Conservation (phyloP, 2,113 vertebrate species). For the Myodes glareolus region DNA sequence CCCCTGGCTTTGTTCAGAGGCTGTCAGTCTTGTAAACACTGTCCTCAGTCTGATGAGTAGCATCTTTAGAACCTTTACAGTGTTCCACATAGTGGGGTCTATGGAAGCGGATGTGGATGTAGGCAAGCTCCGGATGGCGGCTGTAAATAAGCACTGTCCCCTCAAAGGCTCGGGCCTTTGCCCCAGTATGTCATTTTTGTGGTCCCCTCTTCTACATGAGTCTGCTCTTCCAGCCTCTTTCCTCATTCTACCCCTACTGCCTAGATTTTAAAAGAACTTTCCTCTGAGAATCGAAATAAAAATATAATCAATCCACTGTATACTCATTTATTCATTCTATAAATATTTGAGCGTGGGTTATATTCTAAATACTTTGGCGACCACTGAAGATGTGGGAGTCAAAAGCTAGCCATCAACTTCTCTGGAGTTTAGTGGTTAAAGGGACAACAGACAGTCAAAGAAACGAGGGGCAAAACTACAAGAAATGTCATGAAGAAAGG, state of each 20-base stretch:
- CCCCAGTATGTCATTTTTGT: not conserved
- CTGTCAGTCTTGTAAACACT: not conserved
- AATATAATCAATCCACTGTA: not conserved
- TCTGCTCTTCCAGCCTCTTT: not conserved
- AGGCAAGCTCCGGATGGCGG: constrained; percentile 23
- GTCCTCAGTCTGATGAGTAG: not conserved
- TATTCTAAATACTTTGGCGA: not conserved
- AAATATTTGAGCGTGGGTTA: not conserved
- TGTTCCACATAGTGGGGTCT: not conserved
- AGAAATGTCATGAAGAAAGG: not conserved
- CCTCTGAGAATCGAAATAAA: not conserved
- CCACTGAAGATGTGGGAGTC: not conserved
- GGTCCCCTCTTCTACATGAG: not conserved
- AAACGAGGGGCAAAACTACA: not conserved
- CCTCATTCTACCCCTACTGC: not conserved
- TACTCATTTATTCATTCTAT: not conserved
- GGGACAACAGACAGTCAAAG: not conserved
- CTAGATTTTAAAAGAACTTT: not conserved
- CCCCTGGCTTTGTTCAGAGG: constrained; percentile 23
- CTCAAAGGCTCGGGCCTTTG: not conserved
- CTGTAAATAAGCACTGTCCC: not conserved
- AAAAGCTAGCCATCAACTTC: not conserved
- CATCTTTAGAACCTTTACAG: constrained; percentile 24
- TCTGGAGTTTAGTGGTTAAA: not conserved
- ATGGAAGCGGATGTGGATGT: constrained; percentile 1